phyloP scores from a whole-genome alignment of 2,113 vertebrate genomes.

The Otus sunia region DNA sequence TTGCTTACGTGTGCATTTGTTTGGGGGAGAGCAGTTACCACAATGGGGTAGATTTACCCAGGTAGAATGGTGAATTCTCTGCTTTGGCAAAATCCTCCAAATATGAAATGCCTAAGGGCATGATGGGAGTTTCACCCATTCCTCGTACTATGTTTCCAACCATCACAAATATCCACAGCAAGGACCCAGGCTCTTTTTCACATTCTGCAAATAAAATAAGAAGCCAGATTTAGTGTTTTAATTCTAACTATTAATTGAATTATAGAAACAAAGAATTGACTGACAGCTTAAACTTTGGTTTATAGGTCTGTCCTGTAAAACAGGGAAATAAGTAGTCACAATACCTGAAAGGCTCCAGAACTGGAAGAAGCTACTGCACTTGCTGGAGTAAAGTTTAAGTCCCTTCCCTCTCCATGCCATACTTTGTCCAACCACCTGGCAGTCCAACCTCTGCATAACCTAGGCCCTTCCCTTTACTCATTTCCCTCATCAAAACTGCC shows the following conservation, averaged over 20 bases:
- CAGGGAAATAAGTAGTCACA: not conserved
- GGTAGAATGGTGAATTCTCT: slow-evolving; percentile 91
- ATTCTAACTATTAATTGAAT: not conserved
- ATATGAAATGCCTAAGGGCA: slow-evolving; percentile 89
- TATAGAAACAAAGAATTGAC: not conserved
- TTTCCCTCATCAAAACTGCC: not conserved
- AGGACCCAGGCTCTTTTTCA: slow-evolving; percentile 79
- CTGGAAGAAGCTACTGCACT: not conserved
- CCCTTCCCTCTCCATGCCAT: not conserved
- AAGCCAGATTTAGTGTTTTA: not conserved
- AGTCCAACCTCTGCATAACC: not conserved
- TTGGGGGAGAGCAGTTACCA: not conserved
- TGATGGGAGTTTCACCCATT: slow-evolving; percentile 90
- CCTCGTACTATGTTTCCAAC: slow-evolving; percentile 88
- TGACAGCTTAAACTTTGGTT: not conserved
- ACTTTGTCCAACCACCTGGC: not conserved
- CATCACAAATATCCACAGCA: slow-evolving; percentile 89
- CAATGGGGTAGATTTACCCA: slow-evolving; percentile 74
- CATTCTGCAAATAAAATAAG: slow-evolving; percentile 71
- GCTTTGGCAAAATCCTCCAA: slow-evolving; percentile 88
- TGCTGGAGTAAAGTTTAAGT: not conserved
- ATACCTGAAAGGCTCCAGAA: not conserved
- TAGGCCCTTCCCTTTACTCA: not conserved
- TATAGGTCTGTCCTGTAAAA: not conserved
- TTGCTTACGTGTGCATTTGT: not conserved